Base-by-base conservation (phyloP, 2,888 invertebrate genomes). In the Spisula subtruncata region DNA sequence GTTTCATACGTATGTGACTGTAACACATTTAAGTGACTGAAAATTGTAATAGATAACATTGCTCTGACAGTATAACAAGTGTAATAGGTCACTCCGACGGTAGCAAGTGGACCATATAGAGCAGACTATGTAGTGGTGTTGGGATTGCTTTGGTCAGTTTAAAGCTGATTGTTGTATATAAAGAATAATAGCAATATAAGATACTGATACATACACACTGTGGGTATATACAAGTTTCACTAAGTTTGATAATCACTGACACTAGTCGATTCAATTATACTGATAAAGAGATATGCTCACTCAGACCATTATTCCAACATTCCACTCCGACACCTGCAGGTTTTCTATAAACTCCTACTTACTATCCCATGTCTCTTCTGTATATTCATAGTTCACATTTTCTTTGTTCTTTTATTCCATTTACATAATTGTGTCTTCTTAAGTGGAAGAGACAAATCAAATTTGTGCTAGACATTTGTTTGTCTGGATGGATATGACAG, bases 111-210 rank as follows among this genome's bases (percentile, higher is more conserved):
- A 41, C 20, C 25, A 66, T 25, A n/a, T 66, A 66, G 60, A 66
- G 60, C 60, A 25, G 25, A 66, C 25, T 66, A n/a, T 25, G 60
- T 66, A 66, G 60, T 66, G 60, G 60, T 66, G 60, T 66, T 66
- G 60, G 60, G 60, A 66, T 66, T 66, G 60, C 60, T 66, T 66
- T 66, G 60, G 60, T 66, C 60, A 66, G 60, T 66, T 41, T 12
- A 66, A n/a, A n/a, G 60, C n/a, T 66, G 60, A 66, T 66, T n/a
- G n/a, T n/a, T n/a, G 25, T 66, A 25, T 25, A n/a, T 25, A 66
- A 66, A 66, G n/a, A 25, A 66, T 25, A 25, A 66, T 25, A 66
- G 60, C 60, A n/a, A 25, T 25, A 8, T n/a, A 25, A n/a, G 8
- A 66, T 66, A n/a, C 60, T 8, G 10, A 66, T 16, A 8, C 10